Evolutionary conservation across 2,888 invertebrate genomes (phyloP), one percentile per base, ranked within the genome.

Genomic region (Polyommatus iphigenia): DNA sequence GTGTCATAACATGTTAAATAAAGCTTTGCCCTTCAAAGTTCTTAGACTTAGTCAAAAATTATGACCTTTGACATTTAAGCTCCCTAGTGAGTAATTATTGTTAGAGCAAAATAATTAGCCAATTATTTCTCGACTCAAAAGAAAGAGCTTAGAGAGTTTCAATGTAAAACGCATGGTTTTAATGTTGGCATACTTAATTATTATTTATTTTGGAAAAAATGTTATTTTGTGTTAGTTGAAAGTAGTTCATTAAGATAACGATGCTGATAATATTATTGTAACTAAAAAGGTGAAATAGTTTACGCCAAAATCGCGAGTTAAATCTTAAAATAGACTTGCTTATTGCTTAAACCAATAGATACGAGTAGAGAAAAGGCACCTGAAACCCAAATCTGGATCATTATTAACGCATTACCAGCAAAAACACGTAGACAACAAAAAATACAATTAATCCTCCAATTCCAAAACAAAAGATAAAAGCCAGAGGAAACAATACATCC

Each of bases 401-500:
- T 41, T 77, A 77, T 77, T 77, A 67, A 77, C 67, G 59, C 41
- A 76, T 54, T 57, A 76, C 62, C 29, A 46, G 67, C 76, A 77
- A 77, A 67, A 77, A 77, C 18, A 67, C 32, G 29, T 67, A 72
- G 59, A 59, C 59, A 20, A 36, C 72, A 78, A 24, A 72, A 77
- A 78, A 73, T 73, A 78, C 59, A 72, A 78, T 78, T 80, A 80
- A 81, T 76, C 62, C 71, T 76, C 46, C 24, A 15, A 75, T 46
- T 41, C 41, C 36, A 78, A 81, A 82, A 80, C 81, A 82, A 80
- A 78, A 77, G 78, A 78, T 78, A 79, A 71, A 82, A 71, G 62
- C 62, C 79, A 75, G 81, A 84, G 80, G 87, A 88, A 88, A 90
- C 89, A 90, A 89, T 87, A 86, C 85, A 79, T 82, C 82, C 82